Evolutionary conservation across 1,140 invertebrate species (phyloP), one percentile per base, ranked within the genome.

Genomic region (Temnothorax longispinosus): DNA sequence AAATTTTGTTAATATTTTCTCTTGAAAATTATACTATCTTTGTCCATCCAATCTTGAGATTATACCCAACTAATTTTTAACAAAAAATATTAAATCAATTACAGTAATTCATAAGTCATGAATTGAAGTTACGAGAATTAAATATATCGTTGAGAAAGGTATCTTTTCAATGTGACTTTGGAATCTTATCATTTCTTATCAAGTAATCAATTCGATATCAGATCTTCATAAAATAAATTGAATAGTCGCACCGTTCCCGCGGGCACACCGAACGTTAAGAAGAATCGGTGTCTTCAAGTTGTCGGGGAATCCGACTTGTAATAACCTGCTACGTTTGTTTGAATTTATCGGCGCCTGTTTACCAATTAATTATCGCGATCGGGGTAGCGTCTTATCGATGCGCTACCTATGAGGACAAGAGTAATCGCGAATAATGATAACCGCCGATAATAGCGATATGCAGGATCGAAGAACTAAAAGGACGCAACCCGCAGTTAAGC

Each of bases 291-390:
- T 60, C 41, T 75, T 84, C 41, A 44, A 75, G 69, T 60, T 54
- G 80, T 75, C 80, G 56, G 75, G 54, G 56, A 50, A 60, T 84
- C 27, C 72, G 56, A 72, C 27, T 52, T 8, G 52, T 88, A 88
- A 88, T 88, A 86, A 89, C 67, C 69, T 65, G 76, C 87, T 86
- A 58, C 62, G 87, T 52, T n/a, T 74, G 81, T 50, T 62, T 54
- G 13, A 85, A 89, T 88, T 89, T 89, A 89, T 88, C 65, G 88
- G 11, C 0, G 52, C 15, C 27, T 21, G 38, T 38, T 32, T 52
- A 32, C 8, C 74, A 74, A 89, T 89, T 89, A 88, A 87, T 88
- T 60, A n/a, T 11, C 72, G 11, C 27, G n/a, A 44, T 71, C 77
- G 54, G 7, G n/a, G 18, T 18, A 35, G 27, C 82, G 47, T 76